phyloP scores from a whole-genome alignment of 2,888 invertebrate species.

The Himalopsyche anomala region DNA sequence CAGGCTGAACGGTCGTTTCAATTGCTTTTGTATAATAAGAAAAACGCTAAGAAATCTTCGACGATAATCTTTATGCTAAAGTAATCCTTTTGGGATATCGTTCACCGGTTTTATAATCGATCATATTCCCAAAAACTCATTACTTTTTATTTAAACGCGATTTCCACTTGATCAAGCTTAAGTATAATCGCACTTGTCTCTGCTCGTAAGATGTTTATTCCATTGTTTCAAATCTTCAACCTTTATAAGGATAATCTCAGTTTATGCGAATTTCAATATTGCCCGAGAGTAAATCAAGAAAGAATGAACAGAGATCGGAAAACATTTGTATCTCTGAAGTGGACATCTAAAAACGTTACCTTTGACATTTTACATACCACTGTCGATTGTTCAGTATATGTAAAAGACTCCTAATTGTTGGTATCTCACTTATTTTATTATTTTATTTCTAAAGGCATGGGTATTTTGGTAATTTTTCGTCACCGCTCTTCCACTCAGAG shows the following conservation, averaged over 20 bases:
- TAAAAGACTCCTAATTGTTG: no score
- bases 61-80: not conserved
- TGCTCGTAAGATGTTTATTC: not conserved
- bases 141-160: conserved; percentile 6
- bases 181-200: not conserved
- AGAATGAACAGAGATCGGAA: no score
- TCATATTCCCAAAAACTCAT: conserved; percentile 9
- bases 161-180: conserved; percentile 19
- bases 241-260: conserved; percentile 4
- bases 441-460: no score
- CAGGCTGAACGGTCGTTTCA: not conserved
- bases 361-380: no score
- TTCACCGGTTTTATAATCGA: not conserved
- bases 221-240: not conserved
- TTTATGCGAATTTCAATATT: not conserved
- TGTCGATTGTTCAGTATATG: no score
- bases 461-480: no score
- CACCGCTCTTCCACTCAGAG: no score
- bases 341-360: no score
- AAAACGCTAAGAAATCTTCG: not conserved
- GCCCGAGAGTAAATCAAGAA: no score
- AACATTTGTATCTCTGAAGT: no score
- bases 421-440: no score
- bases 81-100: not conserved
- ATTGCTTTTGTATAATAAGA: conserved; percentile 28